phyloP scores from a whole-genome alignment of 2,888 invertebrate genomes.

The Poecilobothrus nobilitatus region DNA sequence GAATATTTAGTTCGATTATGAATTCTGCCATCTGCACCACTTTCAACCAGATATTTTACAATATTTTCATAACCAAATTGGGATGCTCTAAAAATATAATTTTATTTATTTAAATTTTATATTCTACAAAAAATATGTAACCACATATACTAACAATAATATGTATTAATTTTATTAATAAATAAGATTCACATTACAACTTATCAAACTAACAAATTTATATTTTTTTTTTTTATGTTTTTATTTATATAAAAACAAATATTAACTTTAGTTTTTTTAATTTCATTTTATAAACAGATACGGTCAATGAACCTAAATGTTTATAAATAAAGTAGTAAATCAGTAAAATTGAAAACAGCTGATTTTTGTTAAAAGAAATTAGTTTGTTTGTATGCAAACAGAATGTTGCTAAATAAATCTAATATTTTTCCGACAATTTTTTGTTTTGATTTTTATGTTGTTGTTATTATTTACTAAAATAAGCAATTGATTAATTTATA shows the following conservation, averaged over 20 bases:
- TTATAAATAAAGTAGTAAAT: neutral
- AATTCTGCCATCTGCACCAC: conserved; percentile 79
- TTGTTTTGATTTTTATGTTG: too few relatives aligned
- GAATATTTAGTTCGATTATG: conserved; percentile 89
- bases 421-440: too few relatives aligned
- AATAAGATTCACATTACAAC: too few relatives aligned
- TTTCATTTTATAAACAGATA: neutral
- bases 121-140: neutral
- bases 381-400: neutral
- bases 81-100: conserved; percentile 56
- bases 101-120: neutral
- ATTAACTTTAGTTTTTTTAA: too few relatives aligned
- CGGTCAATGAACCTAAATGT: neutral
- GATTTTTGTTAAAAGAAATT: neutral
- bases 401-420: neutral
- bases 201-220: too few relatives aligned
- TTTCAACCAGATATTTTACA: conserved; percentile 65
- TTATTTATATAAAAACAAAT: too few relatives aligned
- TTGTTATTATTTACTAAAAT: too few relatives aligned
- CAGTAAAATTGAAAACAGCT: neutral
- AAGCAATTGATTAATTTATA: too few relatives aligned
- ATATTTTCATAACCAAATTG: conserved; percentile 75
- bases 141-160: neutral
- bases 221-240: too few relatives aligned
- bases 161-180: conserved; percentile 8